Conservation (phyloP, 2,797 vertebrate genomes). For the Neopelma chrysocephalum region DNA sequence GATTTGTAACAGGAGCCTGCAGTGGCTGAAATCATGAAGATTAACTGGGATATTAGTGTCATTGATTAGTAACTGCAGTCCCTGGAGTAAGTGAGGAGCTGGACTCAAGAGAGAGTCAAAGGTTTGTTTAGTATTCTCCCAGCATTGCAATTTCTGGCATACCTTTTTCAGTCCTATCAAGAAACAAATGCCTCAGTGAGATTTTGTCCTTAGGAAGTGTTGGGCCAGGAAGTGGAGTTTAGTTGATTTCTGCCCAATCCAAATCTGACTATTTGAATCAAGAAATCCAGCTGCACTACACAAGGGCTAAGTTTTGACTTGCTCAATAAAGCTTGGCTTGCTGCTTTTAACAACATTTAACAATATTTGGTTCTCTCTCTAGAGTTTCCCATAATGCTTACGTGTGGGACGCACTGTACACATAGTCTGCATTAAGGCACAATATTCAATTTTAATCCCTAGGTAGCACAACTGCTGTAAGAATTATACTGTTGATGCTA, state of each 20-base stretch:
- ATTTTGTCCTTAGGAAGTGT: background rate
- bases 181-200: background rate
- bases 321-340: background rate
- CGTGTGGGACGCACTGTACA: no score
- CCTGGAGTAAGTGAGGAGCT: background rate
- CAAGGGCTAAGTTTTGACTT: background rate
- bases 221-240: background rate
- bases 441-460: background rate
- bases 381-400: no score
- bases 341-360: no score
- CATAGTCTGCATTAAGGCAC: background rate
- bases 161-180: background rate
- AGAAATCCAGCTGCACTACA: background rate
- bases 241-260: background rate
- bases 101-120: background rate
- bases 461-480: background rate
- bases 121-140: background rate
- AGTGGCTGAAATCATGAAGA: background rate
- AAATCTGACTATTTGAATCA: background rate
- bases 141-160: background rate
- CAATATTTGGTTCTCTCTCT: no score
- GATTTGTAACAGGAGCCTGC: background rate
- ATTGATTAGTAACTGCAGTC: background rate
- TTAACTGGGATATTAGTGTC: background rate
- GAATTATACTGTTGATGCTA: background rate